Base-by-base conservation (phyloP, 2,888 invertebrate genomes). In the Leucophenga montana region DNA sequence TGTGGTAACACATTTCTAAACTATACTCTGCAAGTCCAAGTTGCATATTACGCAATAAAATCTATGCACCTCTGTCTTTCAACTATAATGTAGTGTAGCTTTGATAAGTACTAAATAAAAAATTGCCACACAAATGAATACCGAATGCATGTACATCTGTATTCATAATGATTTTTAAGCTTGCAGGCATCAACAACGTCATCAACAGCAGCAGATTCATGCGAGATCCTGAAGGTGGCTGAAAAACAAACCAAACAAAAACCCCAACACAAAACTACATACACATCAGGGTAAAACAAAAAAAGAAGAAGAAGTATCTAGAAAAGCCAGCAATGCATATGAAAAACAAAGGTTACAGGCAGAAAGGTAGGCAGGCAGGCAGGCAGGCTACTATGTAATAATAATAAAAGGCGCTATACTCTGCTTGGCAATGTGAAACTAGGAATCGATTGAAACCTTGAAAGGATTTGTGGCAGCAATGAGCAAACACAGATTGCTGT, bases 291-390 rank as follows among this genome's bases (percentile, higher is more conserved):
- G 5, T 39, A 39, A 39, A 50, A 50, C 50, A 50, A n/a, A 50
- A 50, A 50, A 73, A 70, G 71, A 73, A 65, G 33, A 27, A 66
- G 53, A n/a, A 59, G 16, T 71, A 71, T 50, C n/a, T n/a, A n/a
- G n/a, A n/a, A n/a, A 48, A 50, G 13, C 50, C 8, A 16, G 69
- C 74, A 76, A 8, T 50, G 50, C 16, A 50, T 13, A 46, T 44
- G 33, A 65, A 11, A 65, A 33, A 46, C 46, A 62, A 65, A 18
- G 50, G 20, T 13, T 27, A 44, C 62, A 14, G 62, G 14, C 44
- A 31, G 62, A 39, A 6, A 62, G 62, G 48, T 27, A 64, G 39
- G 11, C 48, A 22, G 64, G 9, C 46, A 59, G 46, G 3, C 46
- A 46, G 46, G 3, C 46, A 46, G n/a, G 46, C 46, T 3, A 46